Conservation (phyloP, 2,797 vertebrate species). For the Chiloscyllium punctatum region DNA sequence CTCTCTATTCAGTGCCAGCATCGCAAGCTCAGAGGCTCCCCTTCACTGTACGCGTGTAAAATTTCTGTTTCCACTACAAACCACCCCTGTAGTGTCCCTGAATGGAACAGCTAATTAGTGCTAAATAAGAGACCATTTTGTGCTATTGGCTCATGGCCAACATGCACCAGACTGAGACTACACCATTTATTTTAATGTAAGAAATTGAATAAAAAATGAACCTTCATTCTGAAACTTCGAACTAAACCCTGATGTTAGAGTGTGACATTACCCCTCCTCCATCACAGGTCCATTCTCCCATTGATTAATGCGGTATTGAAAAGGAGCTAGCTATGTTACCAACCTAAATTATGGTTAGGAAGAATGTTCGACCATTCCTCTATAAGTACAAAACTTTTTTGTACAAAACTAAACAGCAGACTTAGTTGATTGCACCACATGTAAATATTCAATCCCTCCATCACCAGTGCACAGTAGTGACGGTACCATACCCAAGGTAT, state of each 20-base stretch:
- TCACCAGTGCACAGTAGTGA: too few species aligned
- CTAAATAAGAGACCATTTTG: background rate
- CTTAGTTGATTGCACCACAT: background rate
- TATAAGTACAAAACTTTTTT: background rate
- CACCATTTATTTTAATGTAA: background rate
- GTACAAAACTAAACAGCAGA: background rate
- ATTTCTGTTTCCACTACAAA: background rate
- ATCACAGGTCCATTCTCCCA: background rate
- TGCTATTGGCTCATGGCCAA: background rate
- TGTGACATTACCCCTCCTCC: background rate
- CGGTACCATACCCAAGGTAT: background rate
- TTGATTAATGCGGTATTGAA: background rate
- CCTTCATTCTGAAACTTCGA: background rate
- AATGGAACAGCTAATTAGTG: slow-evolving; percentile 7
- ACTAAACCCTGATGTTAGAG: background rate
- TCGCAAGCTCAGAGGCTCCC: background rate
- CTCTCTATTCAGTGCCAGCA: background rate
- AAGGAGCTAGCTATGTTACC: background rate
- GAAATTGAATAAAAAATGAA: background rate
- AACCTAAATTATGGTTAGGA: background rate
- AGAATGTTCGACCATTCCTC: background rate
- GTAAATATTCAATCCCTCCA: background rate
- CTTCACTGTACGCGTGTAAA: background rate
- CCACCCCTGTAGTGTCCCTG: background rate
- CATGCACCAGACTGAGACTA: background rate